Evolutionary conservation across 92 coral and sea anemone genomes (phyloP), one percentile per base, ranked within the genome.

Genomic region (Siderastrea siderea): DNA sequence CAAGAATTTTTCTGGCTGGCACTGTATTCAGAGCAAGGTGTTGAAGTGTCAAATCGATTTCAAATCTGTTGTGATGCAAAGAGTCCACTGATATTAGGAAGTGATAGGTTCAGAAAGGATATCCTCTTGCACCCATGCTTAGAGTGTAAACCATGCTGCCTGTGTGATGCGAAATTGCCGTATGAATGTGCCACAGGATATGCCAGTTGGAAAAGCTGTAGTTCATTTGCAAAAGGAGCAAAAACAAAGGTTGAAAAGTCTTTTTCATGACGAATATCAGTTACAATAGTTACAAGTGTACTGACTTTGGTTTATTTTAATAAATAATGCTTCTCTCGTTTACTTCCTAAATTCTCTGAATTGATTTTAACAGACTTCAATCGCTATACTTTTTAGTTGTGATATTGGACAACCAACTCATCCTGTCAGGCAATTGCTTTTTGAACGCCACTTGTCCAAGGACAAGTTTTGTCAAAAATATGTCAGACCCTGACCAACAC

Each of bases 91-190:
- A 68, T 77, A 9, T 64, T 64, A 64, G 89, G 74, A 75, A 84
- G 89, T 46, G 89, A 83, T 71, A 71, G 48, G 71, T 73, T 83
- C 55, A 71, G 87, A n/a, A 83, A 83, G 80, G 87, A 71, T 63
- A 75, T 64, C 45, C 74, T 74, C 38, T 74, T 85, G 46, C 68
- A 55, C 68, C 63, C 61, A 63, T 80, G 78, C 84, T 4, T 72
- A 83, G 80, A 83, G 87, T 47, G 66, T 45, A 71, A 57, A 83
- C 72, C 77, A 83, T 60, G 68, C 71, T 84, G 66, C 82, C 71
- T 83, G 77, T 83, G 80, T 83, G 87, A 47, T 72, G 87, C 72
- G 87, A 57, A 71, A 71, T 83, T 71, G 72, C 80, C 6, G 44
- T 78, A 5, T 57, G 83, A 47, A 63, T 4, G 64, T 13, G 60